Evolutionary conservation across 2,888 invertebrate genomes (phyloP).

Genomic region (Limnephilus auricula): DNA sequence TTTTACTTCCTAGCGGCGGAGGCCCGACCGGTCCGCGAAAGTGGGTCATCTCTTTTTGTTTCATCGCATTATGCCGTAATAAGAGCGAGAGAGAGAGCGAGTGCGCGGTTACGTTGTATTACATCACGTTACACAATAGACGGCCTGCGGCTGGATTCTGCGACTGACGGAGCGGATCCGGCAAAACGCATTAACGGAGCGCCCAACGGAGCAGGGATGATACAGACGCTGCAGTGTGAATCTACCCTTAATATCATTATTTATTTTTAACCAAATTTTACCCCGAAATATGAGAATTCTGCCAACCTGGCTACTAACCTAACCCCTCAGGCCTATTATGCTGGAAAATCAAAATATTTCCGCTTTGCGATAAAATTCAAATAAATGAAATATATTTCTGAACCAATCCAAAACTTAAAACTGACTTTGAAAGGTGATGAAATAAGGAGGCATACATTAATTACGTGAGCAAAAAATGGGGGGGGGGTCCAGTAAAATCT

Average conservation of each 20-base stretch:
- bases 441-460: too few relatives aligned
- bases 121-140: constrained; percentile 66
- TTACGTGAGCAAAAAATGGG: too few relatives aligned
- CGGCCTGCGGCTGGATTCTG: constrained; percentile 25
- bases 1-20: constrained; percentile 65
- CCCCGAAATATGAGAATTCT: too few relatives aligned
- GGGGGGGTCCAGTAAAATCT: too few relatives aligned
- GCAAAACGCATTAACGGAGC: neutral
- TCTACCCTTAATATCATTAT: neutral
- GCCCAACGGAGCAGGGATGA: neutral
- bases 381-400: too few relatives aligned
- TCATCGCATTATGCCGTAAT: constrained; percentile 77
- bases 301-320: too few relatives aligned
- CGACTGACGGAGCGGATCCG: constrained; percentile 43
- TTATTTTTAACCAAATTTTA: neutral
- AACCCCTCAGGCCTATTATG: too few relatives aligned
- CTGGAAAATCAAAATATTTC: too few relatives aligned
- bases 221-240: neutral
- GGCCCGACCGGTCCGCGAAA: constrained; percentile 75
- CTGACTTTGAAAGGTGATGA: too few relatives aligned
- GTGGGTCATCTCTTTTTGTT: constrained; percentile 79
- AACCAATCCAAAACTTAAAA: too few relatives aligned
- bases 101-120: constrained; percentile 68
- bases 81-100: constrained; percentile 76
- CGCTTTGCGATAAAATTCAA: too few relatives aligned